Evolutionary conservation across 2,797 vertebrate species (phyloP).

Genomic region (Acrossocheilus fasciatus): DNA sequence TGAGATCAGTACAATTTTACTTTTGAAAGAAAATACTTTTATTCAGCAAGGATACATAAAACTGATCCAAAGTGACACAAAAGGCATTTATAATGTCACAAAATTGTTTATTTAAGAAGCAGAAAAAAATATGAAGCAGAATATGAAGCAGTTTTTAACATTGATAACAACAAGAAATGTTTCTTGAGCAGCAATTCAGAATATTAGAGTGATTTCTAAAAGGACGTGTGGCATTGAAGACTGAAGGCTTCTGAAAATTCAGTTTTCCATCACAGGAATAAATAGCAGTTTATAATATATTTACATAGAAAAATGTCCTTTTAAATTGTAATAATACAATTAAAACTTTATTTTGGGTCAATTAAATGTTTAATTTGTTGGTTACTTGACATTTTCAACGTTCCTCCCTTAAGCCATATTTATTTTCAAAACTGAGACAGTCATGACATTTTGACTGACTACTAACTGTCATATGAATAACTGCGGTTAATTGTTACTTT

Average conservation of each 20-base stretch:
- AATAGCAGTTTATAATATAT: neutral
- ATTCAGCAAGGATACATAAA: neutral
- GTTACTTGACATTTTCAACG: neutral
- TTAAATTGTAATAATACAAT: slow-evolving; percentile 1
- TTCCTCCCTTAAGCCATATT: neutral
- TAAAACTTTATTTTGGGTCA: neutral
- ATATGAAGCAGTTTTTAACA: neutral
- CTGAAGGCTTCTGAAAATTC: neutral
- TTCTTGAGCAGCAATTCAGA: neutral
- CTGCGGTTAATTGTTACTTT: neutral
- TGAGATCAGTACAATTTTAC: neutral
- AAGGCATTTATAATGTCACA: neutral
- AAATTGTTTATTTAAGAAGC: neutral
- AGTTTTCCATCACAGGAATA: neutral
- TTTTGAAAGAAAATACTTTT: neutral
- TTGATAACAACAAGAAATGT: neutral
- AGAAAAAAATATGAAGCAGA: neutral
- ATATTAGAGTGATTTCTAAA: neutral
- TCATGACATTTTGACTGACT: neutral
- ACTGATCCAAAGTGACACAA: neutral
- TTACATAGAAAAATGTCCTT: neutral
- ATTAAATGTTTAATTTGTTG: neutral
- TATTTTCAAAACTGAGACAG: neutral
- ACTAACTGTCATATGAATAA: neutral
- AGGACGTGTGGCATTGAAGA: no score